These are phyloP conservation scores for Hipparchia sbordonii DNA, from an alignment of 2,888 invertebrate genomes.

Conservation along the genomic window DNA sequence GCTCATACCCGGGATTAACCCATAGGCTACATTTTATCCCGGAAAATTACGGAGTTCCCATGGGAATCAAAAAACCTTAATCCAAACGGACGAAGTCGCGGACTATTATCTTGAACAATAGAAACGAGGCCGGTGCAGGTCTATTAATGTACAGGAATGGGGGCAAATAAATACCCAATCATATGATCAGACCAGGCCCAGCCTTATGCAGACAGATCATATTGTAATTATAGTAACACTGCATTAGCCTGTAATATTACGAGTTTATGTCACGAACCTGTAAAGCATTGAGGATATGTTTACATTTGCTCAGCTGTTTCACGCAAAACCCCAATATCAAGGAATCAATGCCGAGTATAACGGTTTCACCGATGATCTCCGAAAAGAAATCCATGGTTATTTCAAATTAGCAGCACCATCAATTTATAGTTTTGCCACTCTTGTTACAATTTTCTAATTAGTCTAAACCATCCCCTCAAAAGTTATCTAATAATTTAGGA, in stretches of 20 bases:
- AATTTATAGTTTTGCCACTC: constrained; percentile 20
- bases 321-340: constrained; percentile 88
- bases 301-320: constrained; percentile 89
- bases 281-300: constrained; percentile 86
- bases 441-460: background rate
- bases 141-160: too few relatives aligned
- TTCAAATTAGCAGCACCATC: constrained; percentile 16
- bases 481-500: constrained; percentile 10
- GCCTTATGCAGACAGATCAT: background rate
- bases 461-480: background rate
- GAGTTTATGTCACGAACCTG: constrained; percentile 77
- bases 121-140: too few relatives aligned
- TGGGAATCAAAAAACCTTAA: too few relatives aligned
- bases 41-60: too few relatives aligned
- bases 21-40: too few relatives aligned
- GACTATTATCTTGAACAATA: too few relatives aligned
- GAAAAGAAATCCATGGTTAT: constrained; percentile 87
- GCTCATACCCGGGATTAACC: too few relatives aligned
- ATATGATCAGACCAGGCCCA: background rate
- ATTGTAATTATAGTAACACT: background rate
- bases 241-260: background rate
- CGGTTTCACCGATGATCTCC: constrained; percentile 85
- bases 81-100: too few relatives aligned
- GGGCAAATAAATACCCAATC: background rate
- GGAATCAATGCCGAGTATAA: constrained; percentile 89